Evolutionary conservation across 2,888 invertebrate species (phyloP), one percentile per base, ranked within the genome.

Genomic region (Darwinula stevensoni): DNA sequence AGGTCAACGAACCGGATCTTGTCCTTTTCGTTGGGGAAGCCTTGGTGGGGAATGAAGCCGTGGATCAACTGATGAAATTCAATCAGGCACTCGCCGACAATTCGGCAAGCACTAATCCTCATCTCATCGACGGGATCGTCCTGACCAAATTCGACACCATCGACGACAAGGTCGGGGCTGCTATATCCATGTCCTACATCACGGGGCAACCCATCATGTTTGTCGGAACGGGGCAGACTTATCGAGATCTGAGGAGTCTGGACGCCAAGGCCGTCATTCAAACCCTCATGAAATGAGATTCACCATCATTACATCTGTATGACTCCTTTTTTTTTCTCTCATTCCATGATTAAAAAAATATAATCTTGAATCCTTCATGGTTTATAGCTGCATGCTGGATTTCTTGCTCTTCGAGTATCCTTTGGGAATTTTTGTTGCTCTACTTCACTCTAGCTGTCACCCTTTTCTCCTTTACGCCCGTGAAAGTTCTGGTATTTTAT

Each of bases 11-110:
- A 45, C 97, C 97, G 0, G 94, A 99, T 55, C 59, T 88, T 47
- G 91, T 97, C 2, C 58, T 99, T n/a, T 99, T 99, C 53, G 97
- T 99, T 6, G 97, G 97, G 1, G 97, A 99, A 51, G 97, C 97
- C 0, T 57, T 99, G n/a, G 97, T 99, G 1, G 97, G 97, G 16
- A 99, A 99, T 52, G 97, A 99, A 49, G 97, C 97, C 12, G 94
- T 97, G 14, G 97, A 99, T 58, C 97, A 99, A 51, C 61, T 99
- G 29, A 78, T 82, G 1, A 99, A 97, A 56, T 99, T 99, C 57
- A 97, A 99, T 58, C 80, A 84, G 51, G 82, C 94, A 0, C 57
- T 99, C 27, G 91, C 91, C 4, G 94, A 99, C 53, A 74, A 78
- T 55, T 67, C 69, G 16, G 63, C 69, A 1, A 61, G 67, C 1